Percentiles rank a stretch among this genome's conserved stretches.
These are phyloP conservation scores for Busseola fusca DNA, from an alignment of 2,888 invertebrate species.

Conservation along the genomic window DNA sequence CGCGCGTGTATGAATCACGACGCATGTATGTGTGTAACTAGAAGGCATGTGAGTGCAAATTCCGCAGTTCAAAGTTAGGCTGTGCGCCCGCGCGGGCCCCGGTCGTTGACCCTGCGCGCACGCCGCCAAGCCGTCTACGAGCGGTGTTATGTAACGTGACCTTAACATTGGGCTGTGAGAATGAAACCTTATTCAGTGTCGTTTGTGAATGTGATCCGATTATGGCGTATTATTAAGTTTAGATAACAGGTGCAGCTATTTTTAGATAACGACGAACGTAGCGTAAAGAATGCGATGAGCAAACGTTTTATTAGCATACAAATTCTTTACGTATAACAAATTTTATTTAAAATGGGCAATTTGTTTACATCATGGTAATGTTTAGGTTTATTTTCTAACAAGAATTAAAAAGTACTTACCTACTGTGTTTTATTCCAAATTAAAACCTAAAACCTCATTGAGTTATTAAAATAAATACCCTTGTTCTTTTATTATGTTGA, in stretches of 20 bases:
- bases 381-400: constrained; percentile 1
- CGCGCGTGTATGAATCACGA: constrained; percentile 37
- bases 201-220: constrained; percentile 52
- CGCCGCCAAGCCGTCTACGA: constrained; percentile 88
- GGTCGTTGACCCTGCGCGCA: constrained; percentile 79
- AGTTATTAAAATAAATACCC: background rate
- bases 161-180: constrained; percentile 83
- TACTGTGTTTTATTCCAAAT: constrained; percentile 22
- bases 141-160: constrained; percentile 82
- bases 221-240: constrained; percentile 40
- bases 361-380: constrained; percentile 18
- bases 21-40: constrained; percentile 47
- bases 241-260: constrained; percentile 40
- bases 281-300: constrained; percentile 19
- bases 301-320: constrained; percentile 15
- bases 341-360: constrained; percentile 30
- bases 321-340: background rate
- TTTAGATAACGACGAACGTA: constrained; percentile 4
- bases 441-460: constrained; percentile 21
- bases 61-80: constrained; percentile 78
- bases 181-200: constrained; percentile 65
- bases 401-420: constrained; percentile 4
- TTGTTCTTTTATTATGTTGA: constrained; percentile 2
- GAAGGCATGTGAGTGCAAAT: constrained; percentile 74
- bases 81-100: constrained; percentile 85